These are phyloP conservation scores for Chaetodon trifasciatus DNA, from an alignment of 2,797 vertebrate species.

Conservation along the genomic window DNA sequence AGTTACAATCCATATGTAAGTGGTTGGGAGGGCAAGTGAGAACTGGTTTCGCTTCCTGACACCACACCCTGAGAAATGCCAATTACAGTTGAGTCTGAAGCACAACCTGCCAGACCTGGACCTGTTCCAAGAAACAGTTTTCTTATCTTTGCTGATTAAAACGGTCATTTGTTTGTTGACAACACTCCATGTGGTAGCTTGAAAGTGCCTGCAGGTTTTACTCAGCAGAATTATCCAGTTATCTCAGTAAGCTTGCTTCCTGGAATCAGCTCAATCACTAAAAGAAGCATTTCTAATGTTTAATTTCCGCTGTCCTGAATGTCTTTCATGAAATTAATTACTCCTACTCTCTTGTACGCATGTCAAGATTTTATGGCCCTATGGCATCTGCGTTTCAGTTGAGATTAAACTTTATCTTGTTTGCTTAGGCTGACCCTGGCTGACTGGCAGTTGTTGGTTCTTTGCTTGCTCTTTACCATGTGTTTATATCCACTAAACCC, in stretches of 20 bases:
- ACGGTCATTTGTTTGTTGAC: background rate
- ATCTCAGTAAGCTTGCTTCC: background rate
- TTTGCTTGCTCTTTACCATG: background rate
- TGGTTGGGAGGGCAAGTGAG: background rate
- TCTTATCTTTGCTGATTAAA: constrained; percentile 16
- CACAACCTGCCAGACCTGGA: background rate
- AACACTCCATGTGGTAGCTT: background rate
- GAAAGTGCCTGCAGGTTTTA: background rate
- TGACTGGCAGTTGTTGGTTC: background rate
- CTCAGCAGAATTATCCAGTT: background rate
- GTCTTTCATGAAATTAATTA: background rate
- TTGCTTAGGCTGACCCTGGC: constrained; percentile 24
- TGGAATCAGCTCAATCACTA: background rate
- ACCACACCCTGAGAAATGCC: background rate
- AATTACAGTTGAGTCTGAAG: constrained; percentile 5
- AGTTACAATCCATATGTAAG: background rate
- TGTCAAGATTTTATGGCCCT: background rate
- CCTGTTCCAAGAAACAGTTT: background rate
- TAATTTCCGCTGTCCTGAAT: background rate
- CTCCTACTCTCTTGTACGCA: background rate
- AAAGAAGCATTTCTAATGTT: background rate
- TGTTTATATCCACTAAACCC: background rate
- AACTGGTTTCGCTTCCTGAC: constrained; percentile 16
- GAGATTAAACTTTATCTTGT: constrained; percentile 35
- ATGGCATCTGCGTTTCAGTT: constrained; percentile 6